Conservation (phyloP, 2,797 vertebrate genomes). For the Myotis myotis region DNA sequence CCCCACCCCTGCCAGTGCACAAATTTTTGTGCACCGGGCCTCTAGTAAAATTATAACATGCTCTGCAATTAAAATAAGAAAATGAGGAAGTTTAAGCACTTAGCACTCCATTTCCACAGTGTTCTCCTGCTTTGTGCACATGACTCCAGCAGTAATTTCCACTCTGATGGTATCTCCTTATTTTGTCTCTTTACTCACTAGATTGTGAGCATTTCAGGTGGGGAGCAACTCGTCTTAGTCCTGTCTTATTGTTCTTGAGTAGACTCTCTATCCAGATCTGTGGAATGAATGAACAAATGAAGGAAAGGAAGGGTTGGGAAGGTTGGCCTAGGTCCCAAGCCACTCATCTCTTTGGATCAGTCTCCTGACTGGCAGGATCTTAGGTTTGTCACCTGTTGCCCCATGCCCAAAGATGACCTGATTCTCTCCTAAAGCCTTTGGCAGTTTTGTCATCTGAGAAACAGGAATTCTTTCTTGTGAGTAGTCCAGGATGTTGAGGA, state of each 20-base stretch:
- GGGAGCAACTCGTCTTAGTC: background rate
- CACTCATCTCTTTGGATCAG: background rate
- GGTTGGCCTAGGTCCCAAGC: background rate
- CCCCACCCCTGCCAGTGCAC: no score
- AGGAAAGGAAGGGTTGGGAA: background rate
- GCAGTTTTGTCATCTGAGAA: background rate
- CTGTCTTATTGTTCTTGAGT: background rate
- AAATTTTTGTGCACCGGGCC: no score
- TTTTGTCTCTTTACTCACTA: background rate
- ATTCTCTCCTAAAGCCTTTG: background rate
- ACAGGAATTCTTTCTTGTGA: background rate
- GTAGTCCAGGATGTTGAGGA: background rate
- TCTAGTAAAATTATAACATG: background rate
- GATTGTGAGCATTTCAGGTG: background rate
- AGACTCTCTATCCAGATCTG: background rate
- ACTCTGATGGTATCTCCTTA: background rate
- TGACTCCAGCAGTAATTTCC: background rate
- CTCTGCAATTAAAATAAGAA: background rate
- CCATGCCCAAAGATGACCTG: background rate
- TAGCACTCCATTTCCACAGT: background rate
- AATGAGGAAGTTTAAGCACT: background rate
- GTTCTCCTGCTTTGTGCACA: rapidly evolving
- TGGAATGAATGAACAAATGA: background rate
- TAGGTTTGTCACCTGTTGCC: background rate
- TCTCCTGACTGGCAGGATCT: background rate